These are phyloP conservation scores for Menidia menidia DNA, from an alignment of 2,797 vertebrate genomes.

Conservation along the genomic window DNA sequence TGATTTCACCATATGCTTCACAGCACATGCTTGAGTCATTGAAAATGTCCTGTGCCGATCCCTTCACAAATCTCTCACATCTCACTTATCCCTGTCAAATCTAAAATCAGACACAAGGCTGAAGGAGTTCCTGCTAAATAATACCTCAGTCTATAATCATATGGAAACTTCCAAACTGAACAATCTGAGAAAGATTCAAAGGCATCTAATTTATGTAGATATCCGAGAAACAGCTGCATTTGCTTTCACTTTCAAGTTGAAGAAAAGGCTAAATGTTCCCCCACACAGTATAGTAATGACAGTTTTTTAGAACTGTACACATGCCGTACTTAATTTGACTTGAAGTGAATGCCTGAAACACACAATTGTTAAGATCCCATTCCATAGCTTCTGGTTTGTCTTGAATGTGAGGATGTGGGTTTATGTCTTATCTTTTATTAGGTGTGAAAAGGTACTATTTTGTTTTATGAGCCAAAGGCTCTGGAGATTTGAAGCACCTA, in stretches of 20 bases:
- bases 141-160: conserved; percentile 46
- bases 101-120: conserved; percentile 31
- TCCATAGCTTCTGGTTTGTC: conserved; percentile 31
- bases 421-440: conserved; percentile 57
- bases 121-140: conserved; percentile 26
- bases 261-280: conserved; percentile 43
- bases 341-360: conserved; percentile 16
- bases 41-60: conserved; percentile 20
- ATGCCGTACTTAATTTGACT: conserved; percentile 44
- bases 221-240: conserved; percentile 31
- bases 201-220: conserved; percentile 37
- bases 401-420: conserved; percentile 47
- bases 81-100: conserved; percentile 12
- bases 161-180: conserved; percentile 36
- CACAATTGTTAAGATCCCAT: conserved; percentile 15
- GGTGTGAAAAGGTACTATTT: conserved; percentile 55
- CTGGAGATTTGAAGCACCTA: conserved; percentile 42
- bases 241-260: conserved; percentile 43
- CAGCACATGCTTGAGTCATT: conserved; percentile 31
- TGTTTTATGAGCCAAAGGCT: conserved; percentile 60
- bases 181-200: conserved; percentile 37
- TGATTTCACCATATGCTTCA: conserved; percentile 49
- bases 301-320: conserved; percentile 54
- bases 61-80: conserved; percentile 25
- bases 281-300: conserved; percentile 48